Conservation (phyloP, 2,113 vertebrate genomes). For the Saccopteryx bilineata region DNA sequence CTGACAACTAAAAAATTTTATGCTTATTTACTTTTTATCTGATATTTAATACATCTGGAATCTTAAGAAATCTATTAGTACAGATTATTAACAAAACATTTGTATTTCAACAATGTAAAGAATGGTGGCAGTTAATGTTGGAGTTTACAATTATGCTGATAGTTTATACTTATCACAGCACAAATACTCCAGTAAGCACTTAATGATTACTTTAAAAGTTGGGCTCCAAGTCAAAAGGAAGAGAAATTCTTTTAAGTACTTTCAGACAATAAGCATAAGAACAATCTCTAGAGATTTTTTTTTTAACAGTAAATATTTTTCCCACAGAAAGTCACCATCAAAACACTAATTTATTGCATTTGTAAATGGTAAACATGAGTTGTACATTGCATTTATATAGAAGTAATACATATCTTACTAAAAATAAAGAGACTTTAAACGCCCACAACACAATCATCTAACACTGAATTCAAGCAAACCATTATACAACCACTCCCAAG, state of each 20-base stretch:
- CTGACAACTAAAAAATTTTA: conserved; percentile 6
- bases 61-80: conserved; percentile 3
- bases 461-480: conserved; percentile 47
- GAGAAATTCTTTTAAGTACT: conserved; percentile 18
- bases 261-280: conserved; percentile 3
- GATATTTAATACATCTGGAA: neutral
- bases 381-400: neutral
- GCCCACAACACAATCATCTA: neutral
- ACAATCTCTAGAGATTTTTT: conserved; percentile 16
- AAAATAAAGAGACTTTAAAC: conserved; percentile 63
- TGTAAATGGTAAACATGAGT: conserved; percentile 33
- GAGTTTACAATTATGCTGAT: neutral
- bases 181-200: conserved; percentile 33
- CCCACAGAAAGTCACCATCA: neutral
- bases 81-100: conserved; percentile 38
- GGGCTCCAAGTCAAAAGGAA: conserved; percentile 56
- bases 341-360: conserved; percentile 33
- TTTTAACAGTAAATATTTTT: conserved; percentile 65
- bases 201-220: conserved; percentile 51
- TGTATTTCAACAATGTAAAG: conserved; percentile 17
- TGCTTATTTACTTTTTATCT: neutral
- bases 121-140: neutral
- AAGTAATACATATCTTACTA: conserved; percentile 33
- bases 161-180: neutral
- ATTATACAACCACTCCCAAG: neutral